Evolutionary conservation across 2,797 vertebrate genomes (phyloP).

Genomic region (Distichodus sexfasciatus): DNA sequence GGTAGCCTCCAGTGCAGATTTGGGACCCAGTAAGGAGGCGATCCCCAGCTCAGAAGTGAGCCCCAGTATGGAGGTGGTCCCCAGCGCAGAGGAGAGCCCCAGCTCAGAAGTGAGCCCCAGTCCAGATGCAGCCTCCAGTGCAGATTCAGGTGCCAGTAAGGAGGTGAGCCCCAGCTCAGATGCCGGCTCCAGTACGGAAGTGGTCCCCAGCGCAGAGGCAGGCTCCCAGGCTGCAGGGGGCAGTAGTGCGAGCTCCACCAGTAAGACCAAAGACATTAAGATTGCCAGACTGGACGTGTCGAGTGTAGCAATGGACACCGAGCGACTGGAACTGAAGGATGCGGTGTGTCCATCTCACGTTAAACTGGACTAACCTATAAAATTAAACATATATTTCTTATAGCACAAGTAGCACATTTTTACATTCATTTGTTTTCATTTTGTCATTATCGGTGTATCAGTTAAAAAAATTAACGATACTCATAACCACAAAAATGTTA

Average conservation of each 20-base stretch:
- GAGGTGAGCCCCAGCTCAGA: background rate
- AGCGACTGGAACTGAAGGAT: slow-evolving; percentile 86
- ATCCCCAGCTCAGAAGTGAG: background rate
- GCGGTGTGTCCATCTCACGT: slow-evolving; percentile 66
- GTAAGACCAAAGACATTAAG: slow-evolving; percentile 80
- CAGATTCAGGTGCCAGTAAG: background rate
- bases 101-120: background rate
- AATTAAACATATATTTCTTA: too few relatives aligned
- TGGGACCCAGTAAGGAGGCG: background rate
- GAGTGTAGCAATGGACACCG: slow-evolving; percentile 93
- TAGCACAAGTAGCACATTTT: too few relatives aligned
- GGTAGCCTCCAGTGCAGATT: background rate
- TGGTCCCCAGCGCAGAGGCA: background rate
- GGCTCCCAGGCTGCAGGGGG: slow-evolving; percentile 3
- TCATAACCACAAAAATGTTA: too few relatives aligned
- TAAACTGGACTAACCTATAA: slow-evolving; percentile 37
- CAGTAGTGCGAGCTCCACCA: slow-evolving; percentile 40
- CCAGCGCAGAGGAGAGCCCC: slow-evolving; percentile 25
- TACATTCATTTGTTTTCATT: too few relatives aligned
- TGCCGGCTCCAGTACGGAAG: background rate
- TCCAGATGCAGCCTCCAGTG: background rate
- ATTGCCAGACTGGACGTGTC: slow-evolving; percentile 93
- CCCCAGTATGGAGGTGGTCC: background rate
- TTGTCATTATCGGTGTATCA: too few relatives aligned
- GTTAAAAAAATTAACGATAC: too few relatives aligned